Conservation (phyloP, 2,888 invertebrate genomes). For the Oxystoma pomonae region DNA sequence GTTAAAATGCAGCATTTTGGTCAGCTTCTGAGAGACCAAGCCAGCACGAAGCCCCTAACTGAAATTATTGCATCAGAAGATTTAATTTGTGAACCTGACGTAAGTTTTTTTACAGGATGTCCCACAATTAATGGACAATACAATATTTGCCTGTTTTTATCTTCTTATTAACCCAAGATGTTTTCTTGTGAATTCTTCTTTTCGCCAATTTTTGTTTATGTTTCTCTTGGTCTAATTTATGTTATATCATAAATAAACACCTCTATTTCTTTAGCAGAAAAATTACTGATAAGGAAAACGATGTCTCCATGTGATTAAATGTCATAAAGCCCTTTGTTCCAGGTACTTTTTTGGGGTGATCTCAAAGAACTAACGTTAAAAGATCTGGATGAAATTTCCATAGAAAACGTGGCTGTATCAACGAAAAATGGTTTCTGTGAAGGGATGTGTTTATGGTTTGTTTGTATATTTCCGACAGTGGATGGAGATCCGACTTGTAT, state of each 20-base stretch:
- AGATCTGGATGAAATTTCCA: conserved; percentile 58
- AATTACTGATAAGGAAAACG: too few species aligned
- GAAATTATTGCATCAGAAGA: conserved; percentile 53
- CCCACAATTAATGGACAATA: not conserved
- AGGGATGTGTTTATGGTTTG: conserved; percentile 80
- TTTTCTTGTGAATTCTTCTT: too few species aligned
- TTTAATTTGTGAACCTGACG: conserved; percentile 61
- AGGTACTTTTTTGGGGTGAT: conserved; percentile 64
- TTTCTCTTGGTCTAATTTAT: too few species aligned
- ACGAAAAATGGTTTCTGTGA: conserved; percentile 60
- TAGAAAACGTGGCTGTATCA: conserved; percentile 59
- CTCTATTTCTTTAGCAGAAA: too few species aligned
- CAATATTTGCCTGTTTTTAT: not conserved
- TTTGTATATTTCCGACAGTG: conserved; percentile 56
- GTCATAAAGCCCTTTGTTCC: too few species aligned
- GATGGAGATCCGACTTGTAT: not conserved
- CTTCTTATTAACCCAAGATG: not conserved
- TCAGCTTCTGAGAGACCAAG: conserved; percentile 57
- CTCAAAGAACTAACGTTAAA: conserved; percentile 56
- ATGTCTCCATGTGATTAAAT: too few species aligned
- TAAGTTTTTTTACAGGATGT: conserved; percentile 30
- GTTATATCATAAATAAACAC: too few species aligned
- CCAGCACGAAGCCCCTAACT: conserved; percentile 65
- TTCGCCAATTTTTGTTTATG: too few species aligned
- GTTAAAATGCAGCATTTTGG: conserved; percentile 70